Base-by-base conservation (phyloP, 2,888 invertebrate species). In the Nomada fucata region DNA sequence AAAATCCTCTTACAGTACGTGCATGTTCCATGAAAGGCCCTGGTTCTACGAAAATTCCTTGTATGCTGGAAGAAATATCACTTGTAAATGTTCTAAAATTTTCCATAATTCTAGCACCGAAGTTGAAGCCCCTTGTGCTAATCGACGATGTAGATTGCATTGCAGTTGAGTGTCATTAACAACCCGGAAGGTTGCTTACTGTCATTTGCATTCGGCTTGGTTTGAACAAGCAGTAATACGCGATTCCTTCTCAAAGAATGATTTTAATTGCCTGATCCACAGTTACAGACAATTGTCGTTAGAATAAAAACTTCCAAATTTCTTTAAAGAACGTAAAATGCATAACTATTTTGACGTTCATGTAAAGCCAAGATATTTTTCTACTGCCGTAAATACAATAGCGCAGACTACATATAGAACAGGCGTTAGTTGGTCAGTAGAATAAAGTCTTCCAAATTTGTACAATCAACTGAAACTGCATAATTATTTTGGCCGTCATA, bases 21-120 rank as follows among this genome's bases (percentile, higher is more conserved):
- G 95, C 96, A 90, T 95, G 95, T 93, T 96, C 95, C 18, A 96
- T 95, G 9, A 96, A 94, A n/a, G 96, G 96, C 89, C 96, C 94
- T 70, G 36, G 36, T 36, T 36, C 36, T 36, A 36, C 36, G 7
- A 36, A 36, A 36, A 96, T 95, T 93, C 96, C 96, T 89, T 96
- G 95, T 82, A 96, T 94, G 95, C 91, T 94, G 9, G 92, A 90
- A n/a, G 93, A 91, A 68, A 93, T 89, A 65, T 92, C 93, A 73
- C 88, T 89, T 29, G 91, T 84, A 44, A 94, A 87, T 60, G 90
- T 82, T 84, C 88, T 84, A 15, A 89, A 86, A 0, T 82, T 82
- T 52, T 85, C 89, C 53, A 77, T 72, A 0, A 79, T 78, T 53
- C 79, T 83, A 3, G 68, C 64, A 68, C 81, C 67, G 50, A 86